Evolutionary conservation across 2,113 vertebrate genomes (phyloP).

Genomic region (Halichoeres trimaculatus): DNA sequence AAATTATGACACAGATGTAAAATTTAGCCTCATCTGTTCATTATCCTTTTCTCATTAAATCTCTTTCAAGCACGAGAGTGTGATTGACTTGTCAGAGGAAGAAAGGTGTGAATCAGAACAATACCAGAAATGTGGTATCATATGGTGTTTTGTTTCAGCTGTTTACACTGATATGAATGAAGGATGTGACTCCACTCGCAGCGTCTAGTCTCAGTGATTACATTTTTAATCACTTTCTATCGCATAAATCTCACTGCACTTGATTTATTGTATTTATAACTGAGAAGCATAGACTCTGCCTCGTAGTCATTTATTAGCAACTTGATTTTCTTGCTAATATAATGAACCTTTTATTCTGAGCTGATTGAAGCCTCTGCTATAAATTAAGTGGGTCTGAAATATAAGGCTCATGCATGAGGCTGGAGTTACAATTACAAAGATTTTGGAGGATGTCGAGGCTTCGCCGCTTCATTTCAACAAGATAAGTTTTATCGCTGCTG

Average conservation of each 20-base stretch:
- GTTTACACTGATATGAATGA: not conserved
- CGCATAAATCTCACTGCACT: not conserved
- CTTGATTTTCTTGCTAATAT: slow-evolving; percentile 25
- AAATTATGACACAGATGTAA: not conserved
- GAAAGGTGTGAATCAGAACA: not conserved
- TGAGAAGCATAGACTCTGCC: not conserved
- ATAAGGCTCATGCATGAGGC: not conserved
- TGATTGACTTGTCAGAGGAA: not conserved
- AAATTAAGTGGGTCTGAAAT: not conserved
- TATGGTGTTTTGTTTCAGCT: not conserved
- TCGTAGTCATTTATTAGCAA: slow-evolving; percentile 18
- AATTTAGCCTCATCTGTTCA: not conserved
- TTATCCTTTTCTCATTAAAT: not conserved
- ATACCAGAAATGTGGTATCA: not conserved
- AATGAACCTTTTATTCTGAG: slow-evolving; percentile 13
- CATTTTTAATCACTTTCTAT: not conserved
- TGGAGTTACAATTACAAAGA: not conserved
- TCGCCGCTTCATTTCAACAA: not conserved
- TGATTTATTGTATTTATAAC: slow-evolving; percentile 43
- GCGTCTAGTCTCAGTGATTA: slow-evolving; percentile 1
- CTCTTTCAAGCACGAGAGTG: not conserved
- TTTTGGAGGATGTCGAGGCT: not conserved
- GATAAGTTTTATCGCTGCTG: not conserved
- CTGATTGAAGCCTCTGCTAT: slow-evolving; percentile 12
- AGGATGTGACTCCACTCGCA: not conserved